Conservation (phyloP, 2,113 vertebrate species). For the Malurus cyaneus region DNA sequence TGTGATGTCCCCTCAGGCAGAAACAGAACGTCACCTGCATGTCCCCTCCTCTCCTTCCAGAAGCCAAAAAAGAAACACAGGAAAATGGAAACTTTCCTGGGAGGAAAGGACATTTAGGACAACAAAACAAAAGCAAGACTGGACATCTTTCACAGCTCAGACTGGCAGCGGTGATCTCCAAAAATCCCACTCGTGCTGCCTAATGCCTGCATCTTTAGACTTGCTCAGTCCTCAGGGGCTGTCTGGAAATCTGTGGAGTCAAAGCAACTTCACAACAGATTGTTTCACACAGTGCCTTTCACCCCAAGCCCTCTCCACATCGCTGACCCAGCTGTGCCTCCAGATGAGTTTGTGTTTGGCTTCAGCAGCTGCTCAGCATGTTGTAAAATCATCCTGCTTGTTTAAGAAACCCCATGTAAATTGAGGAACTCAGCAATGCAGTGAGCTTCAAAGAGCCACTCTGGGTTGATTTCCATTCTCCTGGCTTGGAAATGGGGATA, state of each 20-base stretch:
- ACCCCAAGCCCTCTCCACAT: not conserved
- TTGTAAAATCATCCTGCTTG: not conserved
- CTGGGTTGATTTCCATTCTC: not conserved
- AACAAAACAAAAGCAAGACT: not conserved
- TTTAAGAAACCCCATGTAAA: not conserved
- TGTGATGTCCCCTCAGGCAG: not conserved
- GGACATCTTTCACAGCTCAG: not conserved
- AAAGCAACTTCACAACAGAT: not conserved
- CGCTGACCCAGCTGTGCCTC: not conserved
- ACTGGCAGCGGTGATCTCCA: not conserved
- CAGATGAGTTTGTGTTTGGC: not conserved
- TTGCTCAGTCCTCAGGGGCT: not conserved
- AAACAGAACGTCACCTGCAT: not conserved
- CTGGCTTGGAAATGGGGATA: not conserved
- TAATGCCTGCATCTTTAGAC: not conserved
- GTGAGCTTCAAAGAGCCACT: not conserved
- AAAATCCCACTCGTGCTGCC: not conserved
- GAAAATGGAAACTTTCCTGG: not conserved
- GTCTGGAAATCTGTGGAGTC: not conserved
- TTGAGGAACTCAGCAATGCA: not conserved
- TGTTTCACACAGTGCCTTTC: not conserved
- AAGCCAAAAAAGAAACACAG: not conserved
- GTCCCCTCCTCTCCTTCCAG: not conserved
- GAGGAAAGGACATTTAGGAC: not conserved
- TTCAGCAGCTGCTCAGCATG: conserved; percentile 1